These are phyloP conservation scores for Caiman crocodilus DNA, from an alignment of 2,797 vertebrate genomes.

Conservation along the genomic window DNA sequence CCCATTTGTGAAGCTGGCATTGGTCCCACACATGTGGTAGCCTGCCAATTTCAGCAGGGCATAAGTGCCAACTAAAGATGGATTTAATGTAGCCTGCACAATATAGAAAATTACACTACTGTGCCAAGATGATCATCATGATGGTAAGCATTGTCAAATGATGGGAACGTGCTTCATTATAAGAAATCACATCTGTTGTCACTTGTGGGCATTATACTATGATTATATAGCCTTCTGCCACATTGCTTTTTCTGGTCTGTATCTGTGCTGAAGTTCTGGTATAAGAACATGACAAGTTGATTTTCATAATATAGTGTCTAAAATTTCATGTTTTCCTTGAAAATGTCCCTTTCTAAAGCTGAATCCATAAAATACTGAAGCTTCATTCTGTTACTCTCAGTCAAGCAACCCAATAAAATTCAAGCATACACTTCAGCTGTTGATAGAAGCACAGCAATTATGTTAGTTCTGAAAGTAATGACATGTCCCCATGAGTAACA, in stretches of 20 bases:
- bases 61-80: constrained; percentile 47
- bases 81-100: constrained; percentile 54
- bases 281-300: neutral
- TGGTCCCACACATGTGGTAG: constrained; percentile 6
- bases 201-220: constrained; percentile 15
- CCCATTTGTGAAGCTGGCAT: constrained; percentile 38
- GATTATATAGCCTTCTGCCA: neutral
- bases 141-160: constrained; percentile 59
- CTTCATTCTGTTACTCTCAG: neutral
- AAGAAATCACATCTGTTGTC: constrained; percentile 66
- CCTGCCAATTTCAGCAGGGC: constrained; percentile 46
- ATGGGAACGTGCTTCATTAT: constrained; percentile 55
- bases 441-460: neutral
- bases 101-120: constrained; percentile 39
- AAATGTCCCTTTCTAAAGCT: neutral
- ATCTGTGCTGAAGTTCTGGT: constrained; percentile 9
- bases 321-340: neutral
- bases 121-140: constrained; percentile 53
- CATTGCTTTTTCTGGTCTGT: constrained; percentile 12
- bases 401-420: neutral
- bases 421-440: neutral
- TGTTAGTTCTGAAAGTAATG: neutral
- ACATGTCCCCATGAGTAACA: neutral
- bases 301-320: neutral
- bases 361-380: neutral